phyloP scores from a whole-genome alignment of 2,888 invertebrate species.

The Gari tellinella region DNA sequence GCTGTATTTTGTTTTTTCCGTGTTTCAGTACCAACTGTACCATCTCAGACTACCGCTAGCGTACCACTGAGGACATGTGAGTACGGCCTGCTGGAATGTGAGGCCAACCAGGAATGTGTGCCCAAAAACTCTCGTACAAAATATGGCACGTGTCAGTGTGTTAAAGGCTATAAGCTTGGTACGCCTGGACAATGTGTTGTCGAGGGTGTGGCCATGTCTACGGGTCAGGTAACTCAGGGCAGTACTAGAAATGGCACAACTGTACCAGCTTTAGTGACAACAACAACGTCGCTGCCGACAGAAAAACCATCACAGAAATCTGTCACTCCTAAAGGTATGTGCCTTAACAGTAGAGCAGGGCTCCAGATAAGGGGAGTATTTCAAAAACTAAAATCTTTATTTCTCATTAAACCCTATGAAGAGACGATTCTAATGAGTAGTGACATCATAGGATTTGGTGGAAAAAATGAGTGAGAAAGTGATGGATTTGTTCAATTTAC shows the following conservation, averaged over 20 bases:
- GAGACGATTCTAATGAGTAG: no score
- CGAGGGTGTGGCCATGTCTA: neutral
- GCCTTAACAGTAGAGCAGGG: neutral
- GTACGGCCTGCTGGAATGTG: conserved; percentile 39
- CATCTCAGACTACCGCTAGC: neutral
- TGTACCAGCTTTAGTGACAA: neutral
- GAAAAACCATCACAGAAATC: neutral
- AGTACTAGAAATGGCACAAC: neutral
- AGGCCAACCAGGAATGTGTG: conserved; percentile 28
- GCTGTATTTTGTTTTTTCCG: no score
- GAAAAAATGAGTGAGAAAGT: no score
- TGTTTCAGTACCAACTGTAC: no score
- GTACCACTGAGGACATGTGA: conserved; percentile 16
- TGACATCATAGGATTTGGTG: no score
- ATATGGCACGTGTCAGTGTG: conserved; percentile 35
- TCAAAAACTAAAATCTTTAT: no score
- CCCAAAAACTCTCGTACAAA: conserved; percentile 6
- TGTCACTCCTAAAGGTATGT: neutral
- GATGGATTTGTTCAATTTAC: no score
- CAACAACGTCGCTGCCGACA: neutral
- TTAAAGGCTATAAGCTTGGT: conserved; percentile 19
- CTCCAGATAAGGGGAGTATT: no score
- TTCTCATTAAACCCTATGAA: no score
- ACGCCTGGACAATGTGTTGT: conserved; percentile 22
- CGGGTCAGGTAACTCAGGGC: neutral